These are phyloP conservation scores for Apodemia mormo DNA, from an alignment of 2,888 invertebrate genomes.

Conservation along the genomic window DNA sequence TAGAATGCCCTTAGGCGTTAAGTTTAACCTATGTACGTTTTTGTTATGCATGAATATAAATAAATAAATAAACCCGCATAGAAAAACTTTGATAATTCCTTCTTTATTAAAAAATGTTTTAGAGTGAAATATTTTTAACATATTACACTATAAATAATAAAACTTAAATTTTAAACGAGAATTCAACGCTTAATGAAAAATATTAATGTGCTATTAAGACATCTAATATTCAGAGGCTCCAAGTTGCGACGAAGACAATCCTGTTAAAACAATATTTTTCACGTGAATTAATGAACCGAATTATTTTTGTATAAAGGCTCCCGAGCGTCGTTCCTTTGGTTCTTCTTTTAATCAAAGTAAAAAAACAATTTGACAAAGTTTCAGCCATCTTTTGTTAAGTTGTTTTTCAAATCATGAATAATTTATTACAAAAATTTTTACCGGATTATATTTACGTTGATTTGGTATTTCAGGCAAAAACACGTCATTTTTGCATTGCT, in stretches of 20 bases:
- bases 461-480: slow-evolving; percentile 8
- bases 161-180: neutral
- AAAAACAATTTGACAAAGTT: slow-evolving; percentile 15
- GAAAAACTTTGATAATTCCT: no score
- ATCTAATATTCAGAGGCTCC: neutral
- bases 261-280: slow-evolving; percentile 15
- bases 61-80: no score
- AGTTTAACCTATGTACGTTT: no score
- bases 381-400: slow-evolving; percentile 18
- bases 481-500: slow-evolving; percentile 3
- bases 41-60: no score
- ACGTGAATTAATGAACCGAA: slow-evolving; percentile 18
- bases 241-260: slow-evolving; percentile 8
- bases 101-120: no score
- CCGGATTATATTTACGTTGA: slow-evolving; percentile 2
- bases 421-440: slow-evolving; percentile 25
- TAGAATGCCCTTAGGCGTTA: no score
- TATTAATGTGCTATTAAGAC: slow-evolving; percentile 1
- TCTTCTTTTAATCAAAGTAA: slow-evolving; percentile 17
- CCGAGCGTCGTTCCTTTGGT: slow-evolving; percentile 8
- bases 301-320: slow-evolving; percentile 15
- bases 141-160: no score
- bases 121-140: no score
- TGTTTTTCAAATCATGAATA: slow-evolving; percentile 26
- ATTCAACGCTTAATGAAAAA: neutral